phyloP scores from a whole-genome alignment of 2,113 vertebrate genomes.

The Ariopsis seemanni region DNA sequence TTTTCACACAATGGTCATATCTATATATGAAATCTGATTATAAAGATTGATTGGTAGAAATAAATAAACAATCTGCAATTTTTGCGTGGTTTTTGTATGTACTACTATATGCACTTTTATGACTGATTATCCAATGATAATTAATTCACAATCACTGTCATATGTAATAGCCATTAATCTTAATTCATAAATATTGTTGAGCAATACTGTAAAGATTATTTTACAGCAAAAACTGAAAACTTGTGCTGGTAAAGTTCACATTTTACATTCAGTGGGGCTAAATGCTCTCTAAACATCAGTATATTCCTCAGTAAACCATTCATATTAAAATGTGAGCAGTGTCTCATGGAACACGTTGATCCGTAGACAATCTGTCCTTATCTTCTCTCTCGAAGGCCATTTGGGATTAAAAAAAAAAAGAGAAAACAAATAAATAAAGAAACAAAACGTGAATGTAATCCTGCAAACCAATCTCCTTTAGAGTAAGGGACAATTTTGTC shows the following conservation, averaged over 20 bases:
- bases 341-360: background rate
- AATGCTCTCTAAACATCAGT: background rate
- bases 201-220: background rate
- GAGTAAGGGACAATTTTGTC: slow-evolving; percentile 20
- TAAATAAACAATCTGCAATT: background rate
- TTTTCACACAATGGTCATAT: background rate
- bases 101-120: background rate
- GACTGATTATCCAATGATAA: background rate
- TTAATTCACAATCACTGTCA: background rate
- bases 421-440: background rate
- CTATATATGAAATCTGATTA: background rate
- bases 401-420: background rate
- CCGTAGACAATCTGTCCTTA: background rate
- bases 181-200: background rate
- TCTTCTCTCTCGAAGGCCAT: background rate
- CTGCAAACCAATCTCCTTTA: slow-evolving; percentile 3
- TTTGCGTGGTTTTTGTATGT: background rate
- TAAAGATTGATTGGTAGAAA: background rate
- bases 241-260: background rate
- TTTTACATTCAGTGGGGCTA: background rate
- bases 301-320: background rate
- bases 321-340: background rate
- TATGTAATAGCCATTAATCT: background rate
- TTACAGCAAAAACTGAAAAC: background rate
- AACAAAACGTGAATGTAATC: slow-evolving; percentile 29